Conservation (phyloP, 1,140 invertebrate genomes). For the Copidosoma floridanum region DNA sequence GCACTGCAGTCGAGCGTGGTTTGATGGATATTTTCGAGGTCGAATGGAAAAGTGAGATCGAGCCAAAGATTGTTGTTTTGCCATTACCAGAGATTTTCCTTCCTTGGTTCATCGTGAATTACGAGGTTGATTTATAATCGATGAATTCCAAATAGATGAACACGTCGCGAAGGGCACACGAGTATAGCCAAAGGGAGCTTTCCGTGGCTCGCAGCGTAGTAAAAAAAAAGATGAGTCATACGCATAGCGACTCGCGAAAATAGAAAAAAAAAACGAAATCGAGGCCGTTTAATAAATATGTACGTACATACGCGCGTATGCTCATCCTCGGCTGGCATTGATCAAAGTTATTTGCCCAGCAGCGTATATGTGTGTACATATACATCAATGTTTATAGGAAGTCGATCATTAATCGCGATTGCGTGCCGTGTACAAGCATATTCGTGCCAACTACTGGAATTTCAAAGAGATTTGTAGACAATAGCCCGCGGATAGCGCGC, state of each 20-base stretch:
- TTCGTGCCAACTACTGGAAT: conserved; percentile 12
- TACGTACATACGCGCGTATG: too few species aligned
- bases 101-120: too few species aligned
- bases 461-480: conserved; percentile 14
- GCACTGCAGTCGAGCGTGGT: background rate
- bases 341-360: too few species aligned
- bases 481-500: background rate
- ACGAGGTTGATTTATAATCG: too few species aligned
- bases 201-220: too few species aligned
- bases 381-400: conserved; percentile 9
- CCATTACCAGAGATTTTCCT: too few species aligned
- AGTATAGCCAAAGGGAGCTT: too few species aligned
- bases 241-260: background rate
- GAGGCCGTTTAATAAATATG: conserved; percentile 15
- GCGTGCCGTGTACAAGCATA: too few species aligned
- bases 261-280: conserved; percentile 21
- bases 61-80: too few species aligned
- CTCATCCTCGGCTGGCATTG: conserved; percentile 11
- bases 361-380: background rate
- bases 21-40: background rate
- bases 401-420: conserved; percentile 13
- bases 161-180: too few species aligned
- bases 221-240: too few species aligned
- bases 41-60: background rate
- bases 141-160: too few species aligned